phyloP scores from a whole-genome alignment of 2,797 vertebrate genomes.

The Apogon hyalosoma region DNA sequence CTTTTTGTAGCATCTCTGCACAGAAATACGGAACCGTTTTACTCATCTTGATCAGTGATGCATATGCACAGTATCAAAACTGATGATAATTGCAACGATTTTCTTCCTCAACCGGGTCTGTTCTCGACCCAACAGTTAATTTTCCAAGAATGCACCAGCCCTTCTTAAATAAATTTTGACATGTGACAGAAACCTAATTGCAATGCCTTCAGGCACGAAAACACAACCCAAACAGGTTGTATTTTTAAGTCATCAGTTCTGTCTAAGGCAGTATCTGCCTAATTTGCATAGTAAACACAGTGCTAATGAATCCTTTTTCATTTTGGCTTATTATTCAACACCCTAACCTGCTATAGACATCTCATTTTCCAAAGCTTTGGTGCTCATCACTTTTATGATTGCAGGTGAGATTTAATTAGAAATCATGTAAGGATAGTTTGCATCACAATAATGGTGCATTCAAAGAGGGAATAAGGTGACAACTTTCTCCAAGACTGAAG shows the following conservation, averaged over 20 bases:
- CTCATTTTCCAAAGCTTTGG: slow-evolving; percentile 57
- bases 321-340: slow-evolving; percentile 54
- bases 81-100: neutral
- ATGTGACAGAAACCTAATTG: slow-evolving; percentile 1
- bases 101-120: neutral
- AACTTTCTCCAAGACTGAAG: slow-evolving; percentile 17
- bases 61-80: slow-evolving; percentile 17
- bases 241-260: slow-evolving; percentile 12
- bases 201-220: too few relatives aligned
- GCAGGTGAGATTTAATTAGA: slow-evolving; percentile 62
- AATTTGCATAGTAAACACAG: slow-evolving; percentile 55
- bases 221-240: slow-evolving; percentile 7
- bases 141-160: slow-evolving; percentile 8
- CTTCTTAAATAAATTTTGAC: slow-evolving; percentile 22
- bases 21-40: slow-evolving; percentile 3
- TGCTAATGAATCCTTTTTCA: slow-evolving; percentile 39
- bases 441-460: slow-evolving; percentile 44
- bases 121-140: neutral
- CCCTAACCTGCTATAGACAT: slow-evolving; percentile 35
- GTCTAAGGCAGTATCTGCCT: slow-evolving; percentile 31
- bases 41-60: slow-evolving; percentile 20
- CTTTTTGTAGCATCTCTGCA: slow-evolving; percentile 24
- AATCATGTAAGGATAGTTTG: slow-evolving; percentile 51
- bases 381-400: slow-evolving; percentile 55
- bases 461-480: slow-evolving; percentile 11